Evolutionary conservation across 2,797 vertebrate species (phyloP), one percentile per base, ranked within the genome.

Genomic region (Alectoris magna): DNA sequence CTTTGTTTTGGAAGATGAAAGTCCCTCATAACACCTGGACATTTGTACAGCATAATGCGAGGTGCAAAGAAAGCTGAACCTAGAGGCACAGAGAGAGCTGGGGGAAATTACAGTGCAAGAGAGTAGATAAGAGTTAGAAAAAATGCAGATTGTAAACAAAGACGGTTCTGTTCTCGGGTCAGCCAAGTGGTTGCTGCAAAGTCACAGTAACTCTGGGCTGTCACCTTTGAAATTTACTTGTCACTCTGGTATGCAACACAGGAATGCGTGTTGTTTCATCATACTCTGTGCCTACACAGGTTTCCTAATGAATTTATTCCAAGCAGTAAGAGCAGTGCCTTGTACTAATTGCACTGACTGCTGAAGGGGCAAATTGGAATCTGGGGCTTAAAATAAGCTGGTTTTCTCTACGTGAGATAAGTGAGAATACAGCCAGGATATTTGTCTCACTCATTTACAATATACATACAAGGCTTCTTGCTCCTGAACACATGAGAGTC

Each of bases 111-210:
- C 39, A 73, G 73, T 63, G 64, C 70, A 92, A 87, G 60, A 75
- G 60, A 84, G 41, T 63, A 94, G 89, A 91, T 95, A 95, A 93
- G 85, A 73, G 36, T 78, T 67, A 78, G 76, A 85, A 95, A 87
- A 95, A 95, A 92, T 73, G 92, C 56, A 44, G 83, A 43, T 78
- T 83, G 90, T 94, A 94, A 94, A 96, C 94, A 96, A 94, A 96
- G 96, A 85, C 14, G 0, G 69, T 84, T 93, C 95, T 95, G 92
- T 96, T 96, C 73, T 81, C 56, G 51, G 63, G 51, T 71, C 75
- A 62, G 79, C 70, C 31, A 75, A 95, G 79, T 67, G 70, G 63
- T 46, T 90, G 91, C 91, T 81, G 67, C 76, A 81, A 84, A 94
- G 31, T 73, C 8, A 5, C 68, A 70, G 63, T 71, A 94, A 94